phyloP scores from a whole-genome alignment of 1,140 invertebrate genomes.

The Caenorhabditis inopinata region DNA sequence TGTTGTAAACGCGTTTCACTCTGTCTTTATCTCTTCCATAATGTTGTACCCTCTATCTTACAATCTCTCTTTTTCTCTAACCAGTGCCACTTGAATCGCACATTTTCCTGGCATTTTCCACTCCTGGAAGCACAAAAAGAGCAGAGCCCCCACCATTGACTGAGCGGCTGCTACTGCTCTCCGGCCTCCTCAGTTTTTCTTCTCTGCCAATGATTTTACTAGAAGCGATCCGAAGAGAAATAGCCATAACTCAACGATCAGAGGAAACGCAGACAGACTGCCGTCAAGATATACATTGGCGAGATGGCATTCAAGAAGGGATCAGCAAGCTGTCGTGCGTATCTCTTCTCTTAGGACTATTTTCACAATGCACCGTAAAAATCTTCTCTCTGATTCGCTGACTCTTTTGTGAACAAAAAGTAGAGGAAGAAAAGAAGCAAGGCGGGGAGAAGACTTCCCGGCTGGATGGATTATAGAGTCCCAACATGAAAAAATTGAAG shows the following conservation, averaged over 20 bases:
- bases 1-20: conserved; percentile 18
- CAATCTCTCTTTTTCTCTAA: neutral
- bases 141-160: neutral
- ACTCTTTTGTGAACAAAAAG: conserved; percentile 9
- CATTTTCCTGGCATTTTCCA: conserved; percentile 28
- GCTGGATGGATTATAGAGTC: too few species aligned
- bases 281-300: neutral
- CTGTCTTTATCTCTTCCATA: neutral
- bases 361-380: neutral
- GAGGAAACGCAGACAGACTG: neutral
- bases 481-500: too few species aligned
- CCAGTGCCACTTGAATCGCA: conserved; percentile 12
- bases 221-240: neutral
- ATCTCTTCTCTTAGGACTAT: neutral
- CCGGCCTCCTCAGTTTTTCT: conserved; percentile 4
- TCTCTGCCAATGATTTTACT: conserved; percentile 14
- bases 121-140: conserved; percentile 17
- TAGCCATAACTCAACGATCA: neutral
- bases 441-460: neutral
- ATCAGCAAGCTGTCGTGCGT: neutral
- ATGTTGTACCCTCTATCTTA: neutral
- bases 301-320: conserved; percentile 23
- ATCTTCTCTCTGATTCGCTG: neutral
- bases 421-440: neutral
- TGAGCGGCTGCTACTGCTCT: neutral